A percentile compares a stretch with the other conserved stretches of the same genome.
Evolutionary conservation across 1,140 invertebrate species (phyloP).

Genomic region (Doryteuthis pealeii): DNA sequence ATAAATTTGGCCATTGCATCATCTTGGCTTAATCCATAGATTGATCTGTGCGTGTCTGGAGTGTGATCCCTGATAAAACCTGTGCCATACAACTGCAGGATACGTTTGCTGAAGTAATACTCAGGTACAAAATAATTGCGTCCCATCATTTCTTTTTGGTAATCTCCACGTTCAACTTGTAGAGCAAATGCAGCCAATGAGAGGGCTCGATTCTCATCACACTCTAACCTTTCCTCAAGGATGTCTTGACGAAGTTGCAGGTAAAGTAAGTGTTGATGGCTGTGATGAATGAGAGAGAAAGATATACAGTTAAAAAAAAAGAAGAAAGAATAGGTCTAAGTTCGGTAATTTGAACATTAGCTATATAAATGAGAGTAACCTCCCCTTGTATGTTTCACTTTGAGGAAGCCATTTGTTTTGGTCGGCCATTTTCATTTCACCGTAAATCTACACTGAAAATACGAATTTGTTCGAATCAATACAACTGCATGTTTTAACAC

Average conservation of each 20-base stretch:
- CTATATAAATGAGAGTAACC: no score
- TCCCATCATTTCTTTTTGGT: conserved; percentile 68
- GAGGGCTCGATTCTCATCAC: conserved; percentile 68
- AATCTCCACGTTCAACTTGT: conserved; percentile 82
- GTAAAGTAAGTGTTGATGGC: conserved; percentile 76
- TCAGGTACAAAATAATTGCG: conserved; percentile 78
- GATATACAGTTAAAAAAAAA: no score
- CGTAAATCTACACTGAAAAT: no score
- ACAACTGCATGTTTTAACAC: no score
- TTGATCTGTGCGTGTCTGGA: conserved; percentile 36
- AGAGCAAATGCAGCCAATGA: conserved; percentile 73
- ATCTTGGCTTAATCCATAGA: conserved; percentile 38
- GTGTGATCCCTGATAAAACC: conserved; percentile 39
- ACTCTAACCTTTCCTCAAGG: conserved; percentile 73
- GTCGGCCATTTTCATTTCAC: no score
- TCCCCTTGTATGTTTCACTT: no score
- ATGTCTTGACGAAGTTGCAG: conserved; percentile 77
- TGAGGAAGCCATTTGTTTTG: no score
- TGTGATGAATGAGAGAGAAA: conserved; percentile 64
- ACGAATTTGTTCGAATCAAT: no score
- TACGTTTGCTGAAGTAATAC: conserved; percentile 73
- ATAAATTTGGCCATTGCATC: conserved; percentile 56
- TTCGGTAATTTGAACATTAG: no score
- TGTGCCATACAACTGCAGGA: conserved; percentile 42
- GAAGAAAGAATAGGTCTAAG: not conserved